phyloP scores from a whole-genome alignment of 2,888 invertebrate species.

The Cephus spinipes region DNA sequence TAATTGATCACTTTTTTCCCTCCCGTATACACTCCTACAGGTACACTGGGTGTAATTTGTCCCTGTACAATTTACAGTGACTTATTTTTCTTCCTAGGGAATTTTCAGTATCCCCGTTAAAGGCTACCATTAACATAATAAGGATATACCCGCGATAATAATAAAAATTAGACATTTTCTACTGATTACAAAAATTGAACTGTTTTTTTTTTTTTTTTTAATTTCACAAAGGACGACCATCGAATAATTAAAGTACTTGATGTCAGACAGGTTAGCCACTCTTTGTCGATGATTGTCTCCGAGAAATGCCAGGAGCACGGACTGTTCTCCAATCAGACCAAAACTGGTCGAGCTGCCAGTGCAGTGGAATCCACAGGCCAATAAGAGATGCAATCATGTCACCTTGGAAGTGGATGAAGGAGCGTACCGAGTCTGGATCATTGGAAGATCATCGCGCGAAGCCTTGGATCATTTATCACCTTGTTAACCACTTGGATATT shows the following conservation, averaged over 20 bases:
- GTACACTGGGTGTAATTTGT: neutral
- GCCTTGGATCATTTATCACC: neutral
- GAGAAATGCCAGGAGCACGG: neutral
- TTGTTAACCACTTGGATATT: neutral
- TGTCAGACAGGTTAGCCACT: neutral
- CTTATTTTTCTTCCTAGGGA: neutral
- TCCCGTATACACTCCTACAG: neutral
- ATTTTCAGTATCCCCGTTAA: neutral
- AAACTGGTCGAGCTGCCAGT: conserved; percentile 19
- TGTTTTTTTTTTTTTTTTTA: neutral
- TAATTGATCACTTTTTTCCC: neutral
- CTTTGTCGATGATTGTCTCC: neutral
- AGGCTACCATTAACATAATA: neutral
- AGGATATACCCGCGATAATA: neutral
- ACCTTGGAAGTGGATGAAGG: conserved; percentile 22
- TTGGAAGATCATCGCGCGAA: neutral
- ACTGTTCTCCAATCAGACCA: conserved; percentile 31
- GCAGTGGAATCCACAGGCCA: conserved; percentile 38
- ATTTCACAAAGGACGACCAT: neutral
- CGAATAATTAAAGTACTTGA: neutral
- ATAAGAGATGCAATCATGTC: conserved; percentile 49
- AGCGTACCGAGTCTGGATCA: neutral
- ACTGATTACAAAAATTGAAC: neutral
- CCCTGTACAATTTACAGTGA: neutral
- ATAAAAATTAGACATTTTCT: neutral